Conservation (phyloP, 1,140 invertebrate genomes). For the Pseudomyrmex sp. region DNA sequence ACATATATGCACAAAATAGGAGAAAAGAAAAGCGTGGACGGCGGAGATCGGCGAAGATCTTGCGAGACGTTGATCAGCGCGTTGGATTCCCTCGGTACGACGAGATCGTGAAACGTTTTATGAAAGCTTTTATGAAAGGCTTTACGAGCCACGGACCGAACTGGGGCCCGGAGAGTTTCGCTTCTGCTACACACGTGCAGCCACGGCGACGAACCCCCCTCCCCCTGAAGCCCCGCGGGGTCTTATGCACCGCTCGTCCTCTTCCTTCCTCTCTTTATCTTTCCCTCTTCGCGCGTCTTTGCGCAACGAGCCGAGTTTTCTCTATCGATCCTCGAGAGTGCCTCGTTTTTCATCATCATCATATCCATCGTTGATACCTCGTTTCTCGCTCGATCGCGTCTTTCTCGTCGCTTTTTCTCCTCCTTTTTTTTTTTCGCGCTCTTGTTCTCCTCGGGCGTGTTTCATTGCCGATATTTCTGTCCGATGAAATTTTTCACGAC, state of each 20-base stretch:
- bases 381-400: background rate
- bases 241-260: constrained; percentile 31
- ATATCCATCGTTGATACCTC: constrained; percentile 48
- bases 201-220: constrained; percentile 32
- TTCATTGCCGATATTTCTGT: constrained; percentile 27
- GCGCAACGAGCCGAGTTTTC: constrained; percentile 46
- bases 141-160: constrained; percentile 77
- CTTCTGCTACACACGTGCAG: constrained; percentile 80
- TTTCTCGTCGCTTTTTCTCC: constrained; percentile 10
- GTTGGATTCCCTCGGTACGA: constrained; percentile 49
- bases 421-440: background rate
- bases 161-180: constrained; percentile 54
- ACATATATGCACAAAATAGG: background rate
- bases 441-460: constrained; percentile 4
- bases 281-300: constrained; percentile 4
- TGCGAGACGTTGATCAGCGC: constrained; percentile 47
- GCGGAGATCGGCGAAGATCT: background rate
- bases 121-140: constrained; percentile 83
- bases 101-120: constrained; percentile 81
- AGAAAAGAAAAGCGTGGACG: constrained; percentile 19
- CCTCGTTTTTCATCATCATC: constrained; percentile 54
- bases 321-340: constrained; percentile 58
- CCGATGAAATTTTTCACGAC: constrained; percentile 22
- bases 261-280: constrained; percentile 13
- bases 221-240: constrained; percentile 39